Conservation (phyloP, 2,888 invertebrate genomes). For the Monochamus alternatus region DNA sequence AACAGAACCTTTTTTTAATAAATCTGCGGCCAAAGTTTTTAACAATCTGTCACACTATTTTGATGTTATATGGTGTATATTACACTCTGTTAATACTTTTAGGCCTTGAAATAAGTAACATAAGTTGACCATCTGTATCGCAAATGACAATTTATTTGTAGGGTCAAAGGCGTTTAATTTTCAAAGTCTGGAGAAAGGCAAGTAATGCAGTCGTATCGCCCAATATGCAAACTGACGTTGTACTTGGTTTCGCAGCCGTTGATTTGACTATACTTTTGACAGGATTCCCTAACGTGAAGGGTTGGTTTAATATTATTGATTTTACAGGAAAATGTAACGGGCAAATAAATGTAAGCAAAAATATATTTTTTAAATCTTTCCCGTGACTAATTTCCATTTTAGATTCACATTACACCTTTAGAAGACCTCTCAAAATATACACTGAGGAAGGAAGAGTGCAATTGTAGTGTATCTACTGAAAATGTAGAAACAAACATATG, state of each 20-base stretch:
- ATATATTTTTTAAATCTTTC: not conserved
- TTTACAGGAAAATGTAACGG: conserved; percentile 75
- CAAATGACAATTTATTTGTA: conserved; percentile 61
- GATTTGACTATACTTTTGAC: conserved; percentile 74
- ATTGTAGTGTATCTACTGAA: conserved; percentile 7
- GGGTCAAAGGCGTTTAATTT: conserved; percentile 75
- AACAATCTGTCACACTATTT: too few relatives aligned
- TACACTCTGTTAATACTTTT: too few relatives aligned
- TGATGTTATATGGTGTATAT: too few relatives aligned
- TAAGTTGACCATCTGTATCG: too few relatives aligned
- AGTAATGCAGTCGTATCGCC: conserved; percentile 70
- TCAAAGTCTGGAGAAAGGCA: conserved; percentile 77
- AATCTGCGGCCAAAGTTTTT: too few relatives aligned
- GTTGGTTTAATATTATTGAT: conserved; percentile 79
- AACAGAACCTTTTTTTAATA: too few relatives aligned
- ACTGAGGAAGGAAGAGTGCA: conserved; percentile 31
- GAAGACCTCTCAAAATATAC: conserved; percentile 40
- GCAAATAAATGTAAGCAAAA: conserved; percentile 73
- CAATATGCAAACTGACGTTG: conserved; percentile 74
- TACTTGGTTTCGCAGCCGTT: conserved; percentile 76
- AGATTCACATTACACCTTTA: conserved; percentile 74
- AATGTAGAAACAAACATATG: not conserved
- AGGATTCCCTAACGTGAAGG: conserved; percentile 73
- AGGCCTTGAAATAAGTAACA: too few relatives aligned
- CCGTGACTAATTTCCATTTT: not conserved